phyloP scores from a whole-genome alignment of 2,888 invertebrate genomes.

The Trissolcus japonicus region DNA sequence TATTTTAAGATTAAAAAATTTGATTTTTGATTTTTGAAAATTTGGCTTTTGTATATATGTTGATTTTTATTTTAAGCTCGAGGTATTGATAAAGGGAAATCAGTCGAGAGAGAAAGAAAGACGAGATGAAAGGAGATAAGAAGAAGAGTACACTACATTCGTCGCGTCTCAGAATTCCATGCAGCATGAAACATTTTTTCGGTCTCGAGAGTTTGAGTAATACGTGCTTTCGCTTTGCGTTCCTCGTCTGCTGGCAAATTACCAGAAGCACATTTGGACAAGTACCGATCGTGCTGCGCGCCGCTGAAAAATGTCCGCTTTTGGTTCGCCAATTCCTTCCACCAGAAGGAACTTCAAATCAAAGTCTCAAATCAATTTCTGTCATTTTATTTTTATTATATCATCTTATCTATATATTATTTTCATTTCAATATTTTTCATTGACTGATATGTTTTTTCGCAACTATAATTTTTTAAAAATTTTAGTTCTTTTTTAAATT shows the following conservation, averaged over 20 bases:
- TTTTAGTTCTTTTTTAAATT: too few species aligned
- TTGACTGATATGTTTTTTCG: too few species aligned
- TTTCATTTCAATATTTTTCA: too few species aligned
- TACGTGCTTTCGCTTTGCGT: constrained; percentile 52
- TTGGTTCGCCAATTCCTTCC: constrained; percentile 39
- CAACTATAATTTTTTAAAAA: too few species aligned
- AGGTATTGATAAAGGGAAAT: too few species aligned
- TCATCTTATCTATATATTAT: too few species aligned
- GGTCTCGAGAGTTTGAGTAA: constrained; percentile 45
- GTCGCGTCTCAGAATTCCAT: constrained; percentile 34
- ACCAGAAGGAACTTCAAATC: constrained; percentile 28
- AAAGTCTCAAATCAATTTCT: constrained; percentile 6
- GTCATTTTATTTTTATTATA: constrained; percentile 14
- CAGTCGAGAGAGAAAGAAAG: background rate
- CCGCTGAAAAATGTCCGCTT: constrained; percentile 50
- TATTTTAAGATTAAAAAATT: background rate
- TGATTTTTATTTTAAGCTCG: too few species aligned
- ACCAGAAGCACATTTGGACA: constrained; percentile 56
- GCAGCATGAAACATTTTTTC: constrained; percentile 38
- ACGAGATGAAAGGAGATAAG: constrained; percentile 25
- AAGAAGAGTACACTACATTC: constrained; percentile 20
- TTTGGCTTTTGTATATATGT: too few species aligned
- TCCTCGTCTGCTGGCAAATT: constrained; percentile 54
- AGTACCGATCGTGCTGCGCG: constrained; percentile 47
- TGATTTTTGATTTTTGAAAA: background rate